These are phyloP conservation scores for Scopus umbretta DNA, from an alignment of 2,113 vertebrate species.

Conservation along the genomic window DNA sequence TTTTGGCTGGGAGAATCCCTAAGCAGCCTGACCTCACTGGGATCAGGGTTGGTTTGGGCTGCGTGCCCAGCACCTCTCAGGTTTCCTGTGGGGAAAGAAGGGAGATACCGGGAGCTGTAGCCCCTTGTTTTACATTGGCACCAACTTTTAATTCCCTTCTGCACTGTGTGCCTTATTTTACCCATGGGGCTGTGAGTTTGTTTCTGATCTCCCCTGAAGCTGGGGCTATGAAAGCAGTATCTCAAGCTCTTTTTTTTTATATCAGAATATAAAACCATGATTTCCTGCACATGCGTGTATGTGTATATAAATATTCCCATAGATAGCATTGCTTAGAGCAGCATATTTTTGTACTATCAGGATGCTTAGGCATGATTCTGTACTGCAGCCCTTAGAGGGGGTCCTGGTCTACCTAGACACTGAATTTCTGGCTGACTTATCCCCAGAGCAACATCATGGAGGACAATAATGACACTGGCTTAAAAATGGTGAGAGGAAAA, in stretches of 20 bases:
- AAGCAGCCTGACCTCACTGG: neutral
- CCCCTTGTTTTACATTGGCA: neutral
- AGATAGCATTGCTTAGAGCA: too few species aligned
- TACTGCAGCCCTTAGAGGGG: neutral
- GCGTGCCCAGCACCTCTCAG: neutral
- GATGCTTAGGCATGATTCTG: neutral
- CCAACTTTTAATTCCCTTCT: neutral
- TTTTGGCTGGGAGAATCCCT: neutral
- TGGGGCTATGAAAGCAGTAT: neutral
- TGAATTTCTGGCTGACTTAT: neutral
- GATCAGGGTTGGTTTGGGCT: neutral
- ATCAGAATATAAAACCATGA: neutral
- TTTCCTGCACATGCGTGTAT: neutral
- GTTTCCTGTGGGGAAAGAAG: neutral
- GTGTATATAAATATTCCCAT: rapidly evolving
- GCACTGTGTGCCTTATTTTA: neutral
- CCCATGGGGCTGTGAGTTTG: neutral
- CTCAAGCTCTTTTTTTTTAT: neutral
- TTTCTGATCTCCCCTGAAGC: neutral
- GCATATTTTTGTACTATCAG: neutral
- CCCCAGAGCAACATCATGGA: neutral
- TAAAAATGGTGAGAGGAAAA: neutral
- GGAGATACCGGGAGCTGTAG: neutral
- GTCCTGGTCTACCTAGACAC: neutral
- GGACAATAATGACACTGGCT: neutral